Base-by-base conservation (phyloP, 2,797 vertebrate species). In the Sebastes wilsoni region DNA sequence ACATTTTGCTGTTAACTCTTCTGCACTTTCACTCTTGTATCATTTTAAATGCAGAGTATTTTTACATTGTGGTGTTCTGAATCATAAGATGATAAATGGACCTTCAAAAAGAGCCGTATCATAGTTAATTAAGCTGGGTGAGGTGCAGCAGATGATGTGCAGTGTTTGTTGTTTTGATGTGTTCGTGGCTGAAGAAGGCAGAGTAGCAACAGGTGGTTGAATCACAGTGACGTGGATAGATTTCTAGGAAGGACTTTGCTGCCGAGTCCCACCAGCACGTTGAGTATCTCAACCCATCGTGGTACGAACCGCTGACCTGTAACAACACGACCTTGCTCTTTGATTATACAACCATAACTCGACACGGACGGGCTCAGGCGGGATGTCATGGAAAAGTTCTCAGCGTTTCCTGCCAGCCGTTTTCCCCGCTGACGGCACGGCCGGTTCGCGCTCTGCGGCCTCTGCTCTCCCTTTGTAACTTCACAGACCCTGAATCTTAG, bases 331-430 rank as follows among this genome's bases (percentile, higher is more conserved):
- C 91, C 89, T 89, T 91, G 88, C 81, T 85, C 83, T 75, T 72
- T 66, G 49, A 72, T 90, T 88, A 88, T 22, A 87, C 87, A 86
- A 84, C 52, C 42, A 2, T 13, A 8, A 67, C 58, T 66, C 13
- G 56, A 72, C 68, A 46, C 20, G 3, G 70, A 64, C 4, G 42
- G 83, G 72, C 66, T 84, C 67, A 68, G 66, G 28, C 58, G 36
- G 64, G 69, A 67, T 80, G 89, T 89, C 18, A 92, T 91, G 88
- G 91, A 93, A 93, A 93, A 72, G 87, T 73, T 88, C 77, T 85
- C 66, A 62, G 56, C 12, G 9, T 84, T 87, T 87, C 78, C 76
- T 66, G 72, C 72, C 20, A 20, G 60, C 49, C 52, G 16, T 46
- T 27, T 46, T 86, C 90, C 55, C 74, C 85, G 28, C 68, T 42